phyloP scores from a whole-genome alignment of 2,797 vertebrate genomes.

The Lacerta bilineata region DNA sequence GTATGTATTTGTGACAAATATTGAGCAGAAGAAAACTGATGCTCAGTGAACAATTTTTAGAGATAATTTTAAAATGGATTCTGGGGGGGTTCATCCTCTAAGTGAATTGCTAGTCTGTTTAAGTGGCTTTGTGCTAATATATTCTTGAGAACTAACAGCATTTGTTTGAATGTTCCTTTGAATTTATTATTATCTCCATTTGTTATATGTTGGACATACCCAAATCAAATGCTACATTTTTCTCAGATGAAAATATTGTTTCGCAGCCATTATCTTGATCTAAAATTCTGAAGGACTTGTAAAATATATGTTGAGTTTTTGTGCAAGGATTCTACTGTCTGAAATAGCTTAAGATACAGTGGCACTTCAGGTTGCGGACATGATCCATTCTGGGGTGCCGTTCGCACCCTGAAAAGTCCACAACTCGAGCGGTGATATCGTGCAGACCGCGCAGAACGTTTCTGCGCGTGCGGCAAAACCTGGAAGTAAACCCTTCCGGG shows the following conservation, averaged over 20 bases:
- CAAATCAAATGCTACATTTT: rapidly evolving
- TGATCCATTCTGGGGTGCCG: too few species aligned
- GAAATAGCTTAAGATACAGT: not conserved
- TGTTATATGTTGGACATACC: not conserved
- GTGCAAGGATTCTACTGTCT: not conserved
- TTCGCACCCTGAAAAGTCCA: too few species aligned
- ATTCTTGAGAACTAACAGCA: not conserved
- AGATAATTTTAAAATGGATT: rapidly evolving
- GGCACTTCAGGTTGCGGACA: too few species aligned
- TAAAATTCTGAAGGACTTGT: not conserved
- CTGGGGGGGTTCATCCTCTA: not conserved
- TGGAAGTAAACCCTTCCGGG: too few species aligned
- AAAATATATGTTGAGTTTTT: not conserved
- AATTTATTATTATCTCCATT: not conserved
- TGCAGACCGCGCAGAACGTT: too few species aligned
- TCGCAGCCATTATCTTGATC: not conserved
- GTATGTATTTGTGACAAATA: rapidly evolving
- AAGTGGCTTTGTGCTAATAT: not conserved
- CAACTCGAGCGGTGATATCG: too few species aligned
- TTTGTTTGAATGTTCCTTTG: rapidly evolving
- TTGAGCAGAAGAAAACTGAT: not conserved
- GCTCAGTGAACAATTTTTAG: not conserved
- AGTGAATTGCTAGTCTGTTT: not conserved
- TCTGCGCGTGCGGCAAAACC: too few species aligned
- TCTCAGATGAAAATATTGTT: rapidly evolving